These are phyloP conservation scores for Drosophila setosimentum DNA, from an alignment of 2,888 invertebrate species.

Conservation along the genomic window DNA sequence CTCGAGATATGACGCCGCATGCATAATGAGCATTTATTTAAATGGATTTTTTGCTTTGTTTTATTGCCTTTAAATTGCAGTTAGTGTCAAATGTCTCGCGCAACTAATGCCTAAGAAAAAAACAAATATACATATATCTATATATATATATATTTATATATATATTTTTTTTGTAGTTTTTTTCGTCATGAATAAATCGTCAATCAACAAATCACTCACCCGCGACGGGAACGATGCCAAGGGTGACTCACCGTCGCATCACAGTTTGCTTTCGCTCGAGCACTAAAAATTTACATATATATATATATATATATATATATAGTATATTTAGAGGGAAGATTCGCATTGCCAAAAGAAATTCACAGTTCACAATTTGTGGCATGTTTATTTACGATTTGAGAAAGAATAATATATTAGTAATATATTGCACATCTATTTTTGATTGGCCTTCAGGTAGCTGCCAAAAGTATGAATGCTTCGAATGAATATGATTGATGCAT, in stretches of 20 bases:
- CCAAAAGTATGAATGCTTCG: constrained; percentile 11
- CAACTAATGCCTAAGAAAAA: constrained; percentile 52
- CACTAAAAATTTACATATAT: constrained; percentile 42
- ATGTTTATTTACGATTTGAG: constrained; percentile 38
- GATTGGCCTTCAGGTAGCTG: constrained; percentile 53
- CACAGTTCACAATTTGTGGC: constrained; percentile 40
- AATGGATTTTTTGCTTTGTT: constrained; percentile 71
- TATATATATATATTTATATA: constrained; percentile 1
- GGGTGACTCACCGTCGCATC: constrained; percentile 58
- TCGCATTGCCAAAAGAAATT: constrained; percentile 41
- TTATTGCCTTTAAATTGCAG: constrained; percentile 78
- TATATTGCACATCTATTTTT: constrained; percentile 44
- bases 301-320: neutral
- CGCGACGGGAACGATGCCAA: constrained; percentile 58
- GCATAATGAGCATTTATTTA: constrained; percentile 78
- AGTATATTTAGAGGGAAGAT: constrained; percentile 43
- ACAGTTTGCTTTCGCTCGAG: constrained; percentile 28
- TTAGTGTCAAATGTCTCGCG: constrained; percentile 77
- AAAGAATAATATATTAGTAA: constrained; percentile 23
- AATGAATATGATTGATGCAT: constrained; percentile 16
- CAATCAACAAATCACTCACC: constrained; percentile 72
- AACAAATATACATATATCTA: neutral
- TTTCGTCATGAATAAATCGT: constrained; percentile 62
- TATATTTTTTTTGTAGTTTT: neutral
- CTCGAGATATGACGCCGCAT: constrained; percentile 79